Base-by-base conservation (phyloP, 1,140 invertebrate species). In the Dendrolimus kikuchii region DNA sequence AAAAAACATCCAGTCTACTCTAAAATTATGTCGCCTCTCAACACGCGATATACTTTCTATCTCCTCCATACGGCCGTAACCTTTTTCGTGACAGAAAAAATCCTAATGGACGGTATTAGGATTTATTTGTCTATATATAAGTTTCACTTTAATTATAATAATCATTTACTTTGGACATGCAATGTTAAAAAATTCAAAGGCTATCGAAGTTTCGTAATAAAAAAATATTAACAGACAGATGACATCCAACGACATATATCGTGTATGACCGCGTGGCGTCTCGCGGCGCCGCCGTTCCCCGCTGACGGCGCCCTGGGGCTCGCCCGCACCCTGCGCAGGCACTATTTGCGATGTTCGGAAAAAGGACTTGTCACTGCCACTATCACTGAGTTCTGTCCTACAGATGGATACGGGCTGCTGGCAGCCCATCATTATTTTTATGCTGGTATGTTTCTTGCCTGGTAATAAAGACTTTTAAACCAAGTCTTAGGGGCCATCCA, bases 401-500 rank as follows among this genome's bases (percentile, higher is more conserved):
- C 91, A 48, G 96, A 98, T 87, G 89, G 91, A 4, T 97, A 96
- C 71, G 89, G 92, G 4, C 75, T 96, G 46, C 76, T 98, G 39
- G 93, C 93, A 10, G 92, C 91, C 5, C 93, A 97, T 81, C 78
- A 95, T 10, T 90, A 97, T 61, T 91, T 93, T 58, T 94, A 95
- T 81, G 78, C 91, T 59, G 85, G 85, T 87, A 62, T 57, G 55
- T 49, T 23, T 2, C 5, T 46, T 6, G n/a, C 45, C 36, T 3
- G 23, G 3, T 23, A 23, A 1, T 23, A 23, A 23, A 23, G 23
- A 23, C 23, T 3, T 23, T 23, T 23, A 3, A 23, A 23, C 23
- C 3, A 23, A 23, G 23, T 23, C 23, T n/a, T n/a, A n/a, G n/a
- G n/a, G n/a, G n/a, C n/a, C n/a, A n/a, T n/a, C n/a, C n/a, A n/a